Evolutionary conservation across 2,888 invertebrate species (phyloP), one percentile per base, ranked within the genome.

Genomic region (Andrena bicolor): DNA sequence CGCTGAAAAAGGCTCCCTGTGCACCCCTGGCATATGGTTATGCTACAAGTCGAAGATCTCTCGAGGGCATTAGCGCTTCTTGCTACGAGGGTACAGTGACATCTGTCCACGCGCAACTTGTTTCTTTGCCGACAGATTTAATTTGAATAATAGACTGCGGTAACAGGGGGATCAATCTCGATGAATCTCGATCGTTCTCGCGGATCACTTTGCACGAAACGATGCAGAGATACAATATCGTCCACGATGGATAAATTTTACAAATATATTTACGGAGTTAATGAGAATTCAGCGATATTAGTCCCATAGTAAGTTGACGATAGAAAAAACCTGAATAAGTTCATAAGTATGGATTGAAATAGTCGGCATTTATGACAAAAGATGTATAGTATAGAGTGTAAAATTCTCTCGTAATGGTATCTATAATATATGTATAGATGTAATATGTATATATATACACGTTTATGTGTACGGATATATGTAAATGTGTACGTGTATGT

Each of bases 291-390:
- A 90, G 87, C 89, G 86, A 87, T 90, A 90, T 91, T 91, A 91
- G 91, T 91, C 91, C 90, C 91, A 91, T 91, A 90, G 88, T 89
- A 84, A 88, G 85, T 91, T 90, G 90, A 90, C 89, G 89, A 91
- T 91, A 91, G 91, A 91, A 91, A 91, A 90, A 89, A 90, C 78
- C 86, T 87, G 88, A 89, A 86, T 87, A 84, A 86, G 77, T 84
- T 87, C 75, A 82, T 90, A 86, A 85, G 80, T 86, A 84, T 88
- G 82, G 72, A 81, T 81, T 85, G 61, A 76, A 80, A 86, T 86
- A 83, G 78, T 82, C 83, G 80, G 82, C 70, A 82, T 86, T 87
- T 86, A 84, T 88, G 88, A 85, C 85, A 88, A 90, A 89, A 86
- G 80, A 86, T 88, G 80, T 89, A 90, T 85, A 88, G 83, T 89